Conservation (phyloP, 1,140 invertebrate species). For the Solenopsis invicta region DNA sequence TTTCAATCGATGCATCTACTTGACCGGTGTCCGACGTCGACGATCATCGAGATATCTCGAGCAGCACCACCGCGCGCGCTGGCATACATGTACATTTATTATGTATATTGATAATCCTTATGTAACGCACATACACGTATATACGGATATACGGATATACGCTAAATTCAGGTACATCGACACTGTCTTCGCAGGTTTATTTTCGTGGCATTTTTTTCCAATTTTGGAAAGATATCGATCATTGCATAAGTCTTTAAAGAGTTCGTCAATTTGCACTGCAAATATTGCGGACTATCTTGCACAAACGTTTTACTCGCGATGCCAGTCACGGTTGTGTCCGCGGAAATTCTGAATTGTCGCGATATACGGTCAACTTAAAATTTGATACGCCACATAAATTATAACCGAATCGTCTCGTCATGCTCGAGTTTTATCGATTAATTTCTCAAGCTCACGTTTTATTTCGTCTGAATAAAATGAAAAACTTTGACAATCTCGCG, state of each 20-base stretch:
- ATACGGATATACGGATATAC: background rate
- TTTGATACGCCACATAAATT: conserved; percentile 26
- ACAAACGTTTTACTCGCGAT: background rate
- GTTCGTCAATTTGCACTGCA: conserved; percentile 29
- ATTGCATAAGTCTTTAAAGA: background rate
- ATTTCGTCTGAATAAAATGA: conserved; percentile 16
- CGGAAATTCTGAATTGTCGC: conserved; percentile 43
- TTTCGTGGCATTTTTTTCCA: background rate
- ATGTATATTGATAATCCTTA: conserved; percentile 28
- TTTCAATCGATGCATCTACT: conserved; percentile 73
- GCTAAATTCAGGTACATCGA: background rate
- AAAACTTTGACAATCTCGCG: background rate
- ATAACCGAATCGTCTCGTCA: conserved; percentile 17
- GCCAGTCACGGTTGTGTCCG: conserved; percentile 39
- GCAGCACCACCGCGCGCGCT: conserved; percentile 10
- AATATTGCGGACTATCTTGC: background rate
- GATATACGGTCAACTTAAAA: conserved; percentile 5
- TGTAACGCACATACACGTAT: background rate
- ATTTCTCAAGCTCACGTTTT: background rate
- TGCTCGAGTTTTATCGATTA: background rate
- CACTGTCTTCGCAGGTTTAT: background rate
- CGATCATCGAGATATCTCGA: conserved; percentile 70
- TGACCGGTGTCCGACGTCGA: conserved; percentile 71
- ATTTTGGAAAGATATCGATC: conserved; percentile 53
- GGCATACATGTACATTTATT: conserved; percentile 20